A percentile compares a stretch with the other conserved stretches of the same genome.
Evolutionary conservation across 2,888 invertebrate species (phyloP).

Genomic region (Schizotus pectinicornis): DNA sequence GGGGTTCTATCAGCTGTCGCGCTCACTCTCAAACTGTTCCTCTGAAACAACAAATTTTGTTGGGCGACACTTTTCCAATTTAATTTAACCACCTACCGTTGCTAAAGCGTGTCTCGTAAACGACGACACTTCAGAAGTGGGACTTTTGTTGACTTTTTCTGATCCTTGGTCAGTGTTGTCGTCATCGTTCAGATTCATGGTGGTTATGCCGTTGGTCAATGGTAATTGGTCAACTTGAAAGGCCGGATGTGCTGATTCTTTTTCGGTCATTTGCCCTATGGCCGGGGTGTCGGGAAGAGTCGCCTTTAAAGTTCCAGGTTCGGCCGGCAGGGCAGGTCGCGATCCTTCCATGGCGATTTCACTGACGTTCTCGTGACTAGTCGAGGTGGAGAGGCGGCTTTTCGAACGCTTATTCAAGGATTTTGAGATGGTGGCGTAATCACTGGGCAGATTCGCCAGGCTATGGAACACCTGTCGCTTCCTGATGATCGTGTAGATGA

Average conservation of each 20-base stretch:
- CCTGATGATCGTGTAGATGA: conserved; percentile 98
- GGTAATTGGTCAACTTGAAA: conserved; percentile 47
- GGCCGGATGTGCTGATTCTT: conserved; percentile 85
- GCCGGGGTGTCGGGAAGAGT: conserved; percentile 91
- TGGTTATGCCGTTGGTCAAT: conserved; percentile 54
- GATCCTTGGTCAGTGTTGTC: conserved; percentile 15
- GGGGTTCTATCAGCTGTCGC: conserved; percentile 51
- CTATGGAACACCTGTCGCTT: conserved; percentile 98
- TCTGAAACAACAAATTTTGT: too few relatives aligned
- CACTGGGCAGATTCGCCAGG: conserved; percentile 95
- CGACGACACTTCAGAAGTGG: conserved; percentile 14
- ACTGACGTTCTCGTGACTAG: conserved; percentile 64
- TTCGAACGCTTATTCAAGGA: conserved; percentile 67
- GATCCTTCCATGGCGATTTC: conserved; percentile 84
- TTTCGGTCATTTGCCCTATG: conserved; percentile 72
- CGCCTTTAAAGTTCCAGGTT: conserved; percentile 90
- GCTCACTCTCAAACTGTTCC: conserved; percentile 68
- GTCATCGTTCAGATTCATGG: conserved; percentile 46
- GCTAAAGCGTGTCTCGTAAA: conserved; percentile 49
- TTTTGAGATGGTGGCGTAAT: conserved; percentile 86
- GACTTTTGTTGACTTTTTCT: not conserved
- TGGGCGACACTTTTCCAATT: too few relatives aligned
- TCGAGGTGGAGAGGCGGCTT: conserved; percentile 45
- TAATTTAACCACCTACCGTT: conserved; percentile 45
- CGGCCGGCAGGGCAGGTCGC: conserved; percentile 83